These are phyloP conservation scores for Papilio dardanus DNA, from an alignment of 1,140 invertebrate species.

Conservation along the genomic window DNA sequence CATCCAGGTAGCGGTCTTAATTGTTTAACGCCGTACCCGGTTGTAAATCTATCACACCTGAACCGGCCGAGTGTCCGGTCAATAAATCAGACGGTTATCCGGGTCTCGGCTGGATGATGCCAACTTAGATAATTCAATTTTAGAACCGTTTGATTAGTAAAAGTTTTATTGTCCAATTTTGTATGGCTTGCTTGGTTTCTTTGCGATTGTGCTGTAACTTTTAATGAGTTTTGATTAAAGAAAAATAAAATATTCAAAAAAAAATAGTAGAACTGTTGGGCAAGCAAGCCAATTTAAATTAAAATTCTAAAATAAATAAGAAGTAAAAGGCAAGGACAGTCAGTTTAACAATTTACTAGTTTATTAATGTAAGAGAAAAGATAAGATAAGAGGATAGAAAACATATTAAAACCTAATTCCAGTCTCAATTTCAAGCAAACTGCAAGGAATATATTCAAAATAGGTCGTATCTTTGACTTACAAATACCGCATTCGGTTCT, in stretches of 20 bases:
- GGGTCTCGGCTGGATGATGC: conserved; percentile 52
- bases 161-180: conserved; percentile 39
- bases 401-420: not conserved
- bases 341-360: no score
- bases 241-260: not conserved
- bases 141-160: conserved; percentile 57
- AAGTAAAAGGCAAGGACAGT: no score
- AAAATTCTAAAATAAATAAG: no score
- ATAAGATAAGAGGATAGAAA: no score
- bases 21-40: conserved; percentile 43
- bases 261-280: no score
- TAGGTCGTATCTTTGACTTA: not conserved
- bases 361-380: no score
- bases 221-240: conserved; percentile 16
- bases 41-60: conserved; percentile 64
- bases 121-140: conserved; percentile 52
- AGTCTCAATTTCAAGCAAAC: not conserved
- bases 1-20: conserved; percentile 39
- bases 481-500: not conserved
- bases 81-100: conserved; percentile 58
- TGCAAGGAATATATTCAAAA: not conserved
- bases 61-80: conserved; percentile 52
- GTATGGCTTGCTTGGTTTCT: conserved; percentile 25
- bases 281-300: no score
- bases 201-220: not conserved